Evolutionary conservation across 2,113 vertebrate species (phyloP), one percentile per base, ranked within the genome.

Genomic region (Heliornis fulica): DNA sequence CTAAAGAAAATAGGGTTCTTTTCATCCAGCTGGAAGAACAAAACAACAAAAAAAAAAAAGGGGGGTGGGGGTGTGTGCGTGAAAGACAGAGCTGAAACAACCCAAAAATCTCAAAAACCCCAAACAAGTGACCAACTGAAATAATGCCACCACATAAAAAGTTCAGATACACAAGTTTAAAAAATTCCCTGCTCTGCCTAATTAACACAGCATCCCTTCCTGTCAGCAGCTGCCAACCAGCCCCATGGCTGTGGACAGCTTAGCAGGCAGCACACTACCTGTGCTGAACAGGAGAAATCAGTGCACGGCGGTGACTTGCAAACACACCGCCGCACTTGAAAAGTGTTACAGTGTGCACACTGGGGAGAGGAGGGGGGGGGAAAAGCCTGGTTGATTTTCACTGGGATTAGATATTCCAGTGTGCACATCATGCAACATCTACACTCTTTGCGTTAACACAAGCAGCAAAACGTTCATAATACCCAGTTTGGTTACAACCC

Each of bases 391-490:
- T 32, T 50, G 40, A 46, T 43, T 79, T 87, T 60, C 54, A 50
- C 41, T 40, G 23, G 57, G 41, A 80, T 61, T 45, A 61, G 13
- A 45, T 79, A 17, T 38, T 79, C 32, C 57, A 61, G 19, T 23
- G 14, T 13, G 5, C 36, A 7, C 2, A 0, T 40, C 12, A 10
- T 3, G 26, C 63, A 15, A 28, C n/a, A n/a, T 38, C 68, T 38
- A 31, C 26, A 38, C 29, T 8, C 66, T 50, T 71, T 2, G 16
- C 46, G 31, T 51, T 83, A 70, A 84, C 11, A 63, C 36, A 43
- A 54, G 31, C 21, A 54, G 56, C 51, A 63, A 26, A 70, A 1
- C 54, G 81, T 78, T 70, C 86, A 68, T 14, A 77, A 13, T 61
- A 50, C 6, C 31, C 66, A 32, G 14, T 16, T 61, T 57, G 5